These are phyloP conservation scores for Spinibarbus caldwelli DNA, from an alignment of 2,797 vertebrate species.

Conservation along the genomic window DNA sequence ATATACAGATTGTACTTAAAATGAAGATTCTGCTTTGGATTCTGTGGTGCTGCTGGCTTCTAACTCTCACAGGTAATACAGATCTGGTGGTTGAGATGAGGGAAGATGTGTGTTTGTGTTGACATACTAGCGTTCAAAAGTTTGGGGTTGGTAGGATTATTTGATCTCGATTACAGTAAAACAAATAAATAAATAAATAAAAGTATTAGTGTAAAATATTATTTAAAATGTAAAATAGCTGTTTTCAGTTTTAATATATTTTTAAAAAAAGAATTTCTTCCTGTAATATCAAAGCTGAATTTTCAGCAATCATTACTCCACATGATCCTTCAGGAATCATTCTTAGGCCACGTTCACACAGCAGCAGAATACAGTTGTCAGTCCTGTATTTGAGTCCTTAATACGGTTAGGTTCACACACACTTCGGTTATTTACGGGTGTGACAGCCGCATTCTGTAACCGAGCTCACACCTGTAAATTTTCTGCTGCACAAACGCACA, in stretches of 20 bases:
- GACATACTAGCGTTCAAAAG: background rate
- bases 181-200: no score
- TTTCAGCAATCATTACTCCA: background rate
- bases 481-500: no score
- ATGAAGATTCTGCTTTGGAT: conserved; percentile 63
- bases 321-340: background rate
- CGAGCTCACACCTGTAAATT: no score
- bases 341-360: no score
- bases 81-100: background rate
- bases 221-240: background rate
- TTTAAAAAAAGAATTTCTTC: no score
- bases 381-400: no score
- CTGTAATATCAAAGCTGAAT: background rate
- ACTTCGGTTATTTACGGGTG: no score
- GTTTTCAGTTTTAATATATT: background rate
- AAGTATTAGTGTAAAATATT: background rate
- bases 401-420: no score
- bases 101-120: background rate
- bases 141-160: background rate
- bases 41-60: conserved; percentile 64
- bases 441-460: no score
- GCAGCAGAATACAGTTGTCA: no score
- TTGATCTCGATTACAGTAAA: background rate
- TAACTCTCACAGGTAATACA: conserved; percentile 73
- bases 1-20: conserved; percentile 45